phyloP scores from a whole-genome alignment of 2,797 vertebrate species.

The Girardinus metallicus region DNA sequence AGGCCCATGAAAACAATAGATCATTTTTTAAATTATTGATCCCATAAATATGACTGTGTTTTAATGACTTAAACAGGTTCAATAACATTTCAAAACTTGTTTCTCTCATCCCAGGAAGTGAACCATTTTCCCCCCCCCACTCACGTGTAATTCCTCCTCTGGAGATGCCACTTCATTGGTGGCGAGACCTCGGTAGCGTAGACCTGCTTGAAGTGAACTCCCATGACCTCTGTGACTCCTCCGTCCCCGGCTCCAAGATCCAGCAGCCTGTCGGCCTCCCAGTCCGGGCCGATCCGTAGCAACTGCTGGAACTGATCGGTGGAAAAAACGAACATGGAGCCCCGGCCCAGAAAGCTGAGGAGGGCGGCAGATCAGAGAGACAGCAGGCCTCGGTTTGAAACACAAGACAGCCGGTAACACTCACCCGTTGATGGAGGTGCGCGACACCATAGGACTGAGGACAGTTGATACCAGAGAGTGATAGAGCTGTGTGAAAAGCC shows the following conservation, averaged over 20 bases:
- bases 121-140: neutral
- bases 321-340: slow-evolving; percentile 99
- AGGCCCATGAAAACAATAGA: neutral
- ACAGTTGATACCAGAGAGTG: slow-evolving; percentile 95
- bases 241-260: slow-evolving; percentile 97
- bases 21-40: neutral
- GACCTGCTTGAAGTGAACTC: slow-evolving; percentile 90
- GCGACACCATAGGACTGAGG: slow-evolving; percentile 93
- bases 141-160: slow-evolving; percentile 95
- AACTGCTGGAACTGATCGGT: slow-evolving; percentile 90
- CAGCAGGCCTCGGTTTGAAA: neutral
- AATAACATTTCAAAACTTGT: neutral
- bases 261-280: slow-evolving; percentile 89
- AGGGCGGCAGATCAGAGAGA: neutral
- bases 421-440: slow-evolving; percentile 98
- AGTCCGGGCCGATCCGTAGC: slow-evolving; percentile 88
- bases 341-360: slow-evolving; percentile 91
- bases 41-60: neutral
- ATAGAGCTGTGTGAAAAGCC: slow-evolving; percentile 95
- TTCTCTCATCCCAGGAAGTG: neutral
- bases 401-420: slow-evolving; percentile 14
- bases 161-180: slow-evolving; percentile 98
- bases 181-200: slow-evolving; percentile 94
- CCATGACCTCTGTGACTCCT: slow-evolving; percentile 95
- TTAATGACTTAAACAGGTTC: neutral